phyloP scores from a whole-genome alignment of 2,797 vertebrate species.

The Perodicticus potto region DNA sequence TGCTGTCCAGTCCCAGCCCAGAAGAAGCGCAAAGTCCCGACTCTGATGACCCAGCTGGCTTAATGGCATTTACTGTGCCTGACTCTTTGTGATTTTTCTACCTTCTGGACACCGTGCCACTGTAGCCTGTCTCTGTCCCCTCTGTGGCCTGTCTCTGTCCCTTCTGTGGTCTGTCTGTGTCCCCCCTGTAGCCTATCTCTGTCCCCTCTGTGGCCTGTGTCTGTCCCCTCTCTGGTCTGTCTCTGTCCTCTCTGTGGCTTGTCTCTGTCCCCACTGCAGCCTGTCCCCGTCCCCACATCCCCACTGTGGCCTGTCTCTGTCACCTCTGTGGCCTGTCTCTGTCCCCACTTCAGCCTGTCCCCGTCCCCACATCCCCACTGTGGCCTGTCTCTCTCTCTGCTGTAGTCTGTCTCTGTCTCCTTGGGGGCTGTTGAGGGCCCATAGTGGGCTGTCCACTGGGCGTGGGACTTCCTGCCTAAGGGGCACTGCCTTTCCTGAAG shows the following conservation, averaged over 20 bases:
- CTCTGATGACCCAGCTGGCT: background rate
- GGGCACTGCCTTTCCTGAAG: constrained; percentile 68
- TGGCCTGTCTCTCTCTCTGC: background rate
- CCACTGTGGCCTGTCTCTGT: no score
- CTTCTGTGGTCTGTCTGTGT: no score
- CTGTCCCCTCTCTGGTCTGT: background rate
- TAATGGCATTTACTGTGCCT: background rate
- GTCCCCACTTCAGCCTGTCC: background rate
- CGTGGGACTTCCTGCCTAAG: constrained; percentile 63
- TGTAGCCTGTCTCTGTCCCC: background rate
- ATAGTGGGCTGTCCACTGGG: background rate
- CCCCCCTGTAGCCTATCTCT: background rate
- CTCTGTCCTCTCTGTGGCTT: background rate
- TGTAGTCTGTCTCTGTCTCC: background rate
- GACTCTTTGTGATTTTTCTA: no score
- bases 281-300: background rate
- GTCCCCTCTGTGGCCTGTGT: background rate
- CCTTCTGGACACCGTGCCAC: background rate
- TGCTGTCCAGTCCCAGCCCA: background rate
- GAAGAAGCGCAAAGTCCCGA: no score
- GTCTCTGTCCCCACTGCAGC: no score
- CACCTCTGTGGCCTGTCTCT: background rate
- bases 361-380: no score
- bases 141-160: no score
- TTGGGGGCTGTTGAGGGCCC: background rate